phyloP scores from a whole-genome alignment of 2,797 vertebrate genomes.

The Ataeniobius toweri region DNA sequence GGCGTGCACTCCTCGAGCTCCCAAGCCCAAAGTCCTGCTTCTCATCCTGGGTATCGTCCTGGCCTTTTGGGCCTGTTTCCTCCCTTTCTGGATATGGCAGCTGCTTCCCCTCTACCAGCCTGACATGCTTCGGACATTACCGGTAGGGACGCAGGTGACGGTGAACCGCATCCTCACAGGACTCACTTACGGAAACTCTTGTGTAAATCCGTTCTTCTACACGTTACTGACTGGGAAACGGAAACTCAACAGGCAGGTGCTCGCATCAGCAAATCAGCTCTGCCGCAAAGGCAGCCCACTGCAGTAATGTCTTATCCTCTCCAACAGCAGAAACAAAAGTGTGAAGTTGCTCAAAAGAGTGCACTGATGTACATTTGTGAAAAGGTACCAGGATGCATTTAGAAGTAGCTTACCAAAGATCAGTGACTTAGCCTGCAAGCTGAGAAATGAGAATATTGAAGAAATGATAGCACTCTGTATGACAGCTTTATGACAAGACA shows the following conservation, averaged over 20 bases:
- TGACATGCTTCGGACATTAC: slow-evolving; percentile 76
- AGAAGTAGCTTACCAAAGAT: slow-evolving; percentile 36
- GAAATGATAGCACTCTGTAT: slow-evolving; percentile 68
- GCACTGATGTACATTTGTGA: not conserved
- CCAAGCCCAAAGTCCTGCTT: slow-evolving; percentile 85
- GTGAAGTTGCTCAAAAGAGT: slow-evolving; percentile 11
- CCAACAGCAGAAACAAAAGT: slow-evolving; percentile 15
- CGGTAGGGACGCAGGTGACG: slow-evolving; percentile 84
- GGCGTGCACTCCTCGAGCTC: slow-evolving; percentile 77
- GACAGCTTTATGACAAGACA: slow-evolving; percentile 37
- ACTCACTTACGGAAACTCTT: slow-evolving; percentile 88
- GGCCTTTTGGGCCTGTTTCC: slow-evolving; percentile 88
- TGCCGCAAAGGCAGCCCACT: slow-evolving; percentile 78
- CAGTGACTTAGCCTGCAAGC: slow-evolving; percentile 16
- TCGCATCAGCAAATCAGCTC: slow-evolving; percentile 74
- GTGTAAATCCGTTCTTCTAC: slow-evolving; percentile 90
- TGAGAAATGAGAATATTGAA: slow-evolving; percentile 20
- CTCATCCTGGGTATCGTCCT: slow-evolving; percentile 87
- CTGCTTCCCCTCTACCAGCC: slow-evolving; percentile 85
- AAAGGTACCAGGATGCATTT: slow-evolving; percentile 17
- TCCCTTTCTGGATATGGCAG: slow-evolving; percentile 91
- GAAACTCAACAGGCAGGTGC: slow-evolving; percentile 65
- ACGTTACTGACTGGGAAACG: slow-evolving; percentile 85
- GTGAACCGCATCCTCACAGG: slow-evolving; percentile 87
- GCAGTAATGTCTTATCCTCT: slow-evolving; percentile 48